Percentiles rank a stretch among this genome's conserved stretches.
Conservation (phyloP, 2,113 vertebrate genomes). For the Neolamprologus sp. region DNA sequence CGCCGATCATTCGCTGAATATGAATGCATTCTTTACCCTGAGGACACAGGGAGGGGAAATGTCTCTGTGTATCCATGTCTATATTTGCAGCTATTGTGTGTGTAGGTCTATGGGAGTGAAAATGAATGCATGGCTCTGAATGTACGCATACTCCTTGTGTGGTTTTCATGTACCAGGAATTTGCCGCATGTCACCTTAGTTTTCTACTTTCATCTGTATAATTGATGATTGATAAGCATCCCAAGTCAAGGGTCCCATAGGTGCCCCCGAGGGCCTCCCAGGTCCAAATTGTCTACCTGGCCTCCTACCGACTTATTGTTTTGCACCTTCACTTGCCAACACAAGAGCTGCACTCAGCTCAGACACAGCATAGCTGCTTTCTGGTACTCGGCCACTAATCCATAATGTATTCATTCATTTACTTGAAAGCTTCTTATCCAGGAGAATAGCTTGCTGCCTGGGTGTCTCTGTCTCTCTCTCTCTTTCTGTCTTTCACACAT, state of each 20-base stretch:
- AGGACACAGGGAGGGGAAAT: slow-evolving; percentile 16
- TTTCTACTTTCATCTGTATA: background rate
- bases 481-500: background rate
- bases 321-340: slow-evolving; percentile 9
- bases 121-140: background rate
- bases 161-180: background rate
- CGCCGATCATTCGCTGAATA: slow-evolving; percentile 35
- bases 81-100: background rate
- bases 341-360: background rate
- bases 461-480: background rate
- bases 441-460: slow-evolving; percentile 17
- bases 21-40: slow-evolving; percentile 38
- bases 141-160: background rate
- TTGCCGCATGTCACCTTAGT: background rate
- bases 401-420: slow-evolving; percentile 69
- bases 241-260: background rate
- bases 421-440: slow-evolving; percentile 62
- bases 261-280: background rate
- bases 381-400: slow-evolving; percentile 42
- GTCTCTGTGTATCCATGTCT: background rate
- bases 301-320: background rate
- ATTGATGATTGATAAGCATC: slow-evolving; percentile 11
- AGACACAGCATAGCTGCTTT: slow-evolving; percentile 23
- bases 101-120: background rate
- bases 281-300: background rate